These are phyloP conservation scores for Steatornis caripensis DNA, from an alignment of 2,113 vertebrate species.

Conservation along the genomic window DNA sequence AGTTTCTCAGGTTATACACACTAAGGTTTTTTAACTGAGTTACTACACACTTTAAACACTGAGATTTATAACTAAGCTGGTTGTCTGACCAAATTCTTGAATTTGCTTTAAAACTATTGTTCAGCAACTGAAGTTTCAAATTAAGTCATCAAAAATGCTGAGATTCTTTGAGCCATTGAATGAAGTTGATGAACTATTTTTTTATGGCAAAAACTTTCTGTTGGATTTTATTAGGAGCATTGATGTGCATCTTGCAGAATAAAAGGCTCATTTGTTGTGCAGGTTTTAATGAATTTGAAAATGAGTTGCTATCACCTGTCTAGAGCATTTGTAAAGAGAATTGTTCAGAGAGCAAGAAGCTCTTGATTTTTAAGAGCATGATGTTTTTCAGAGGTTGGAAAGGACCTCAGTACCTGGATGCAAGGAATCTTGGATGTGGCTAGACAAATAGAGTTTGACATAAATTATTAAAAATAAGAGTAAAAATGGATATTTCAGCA, in stretches of 20 bases:
- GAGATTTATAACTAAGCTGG: background rate
- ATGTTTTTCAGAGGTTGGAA: background rate
- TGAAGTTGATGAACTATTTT: background rate
- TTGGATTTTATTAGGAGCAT: background rate
- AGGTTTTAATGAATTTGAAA: background rate
- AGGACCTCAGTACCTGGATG: background rate
- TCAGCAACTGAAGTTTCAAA: background rate
- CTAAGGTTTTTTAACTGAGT: background rate
- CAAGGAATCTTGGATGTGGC: background rate
- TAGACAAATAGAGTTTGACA: background rate
- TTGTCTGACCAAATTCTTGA: background rate
- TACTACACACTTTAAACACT: background rate
- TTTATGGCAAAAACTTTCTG: background rate
- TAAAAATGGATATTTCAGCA: background rate
- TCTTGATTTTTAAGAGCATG: background rate
- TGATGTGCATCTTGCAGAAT: background rate
- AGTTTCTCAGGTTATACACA: background rate
- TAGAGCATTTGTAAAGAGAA: background rate
- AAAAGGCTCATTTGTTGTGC: background rate
- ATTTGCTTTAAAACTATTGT: background rate
- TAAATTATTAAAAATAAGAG: background rate
- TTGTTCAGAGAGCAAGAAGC: background rate
- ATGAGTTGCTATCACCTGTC: background rate
- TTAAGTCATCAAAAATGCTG: background rate
- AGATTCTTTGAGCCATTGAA: background rate